phyloP scores from a whole-genome alignment of 2,797 vertebrate species.

The Ara ararauna region DNA sequence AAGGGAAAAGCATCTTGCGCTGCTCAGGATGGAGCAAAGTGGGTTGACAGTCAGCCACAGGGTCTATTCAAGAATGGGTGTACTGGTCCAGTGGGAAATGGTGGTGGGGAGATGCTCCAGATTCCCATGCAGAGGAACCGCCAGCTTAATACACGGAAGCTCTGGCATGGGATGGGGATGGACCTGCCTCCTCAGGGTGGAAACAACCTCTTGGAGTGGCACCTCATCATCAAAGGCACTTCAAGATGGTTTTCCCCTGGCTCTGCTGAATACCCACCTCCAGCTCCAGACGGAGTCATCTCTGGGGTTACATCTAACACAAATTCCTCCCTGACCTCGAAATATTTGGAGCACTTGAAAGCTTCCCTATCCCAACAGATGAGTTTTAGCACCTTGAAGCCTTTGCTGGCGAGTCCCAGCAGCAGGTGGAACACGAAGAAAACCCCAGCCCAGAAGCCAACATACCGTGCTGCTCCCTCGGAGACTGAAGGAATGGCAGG shows the following conservation, averaged over 20 bases:
- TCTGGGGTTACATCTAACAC: neutral
- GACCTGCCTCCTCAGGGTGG: neutral
- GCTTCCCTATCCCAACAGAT: neutral
- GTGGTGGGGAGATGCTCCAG: neutral
- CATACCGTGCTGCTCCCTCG: neutral
- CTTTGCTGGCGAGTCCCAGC: neutral
- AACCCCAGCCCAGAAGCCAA: neutral
- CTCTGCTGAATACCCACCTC: neutral
- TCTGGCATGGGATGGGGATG: neutral
- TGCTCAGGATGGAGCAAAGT: neutral
- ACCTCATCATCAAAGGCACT: neutral
- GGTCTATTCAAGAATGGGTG: neutral
- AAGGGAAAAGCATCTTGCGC: neutral
- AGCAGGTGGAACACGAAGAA: constrained; percentile 22
- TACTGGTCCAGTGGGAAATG: neutral
- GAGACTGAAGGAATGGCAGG: neutral
- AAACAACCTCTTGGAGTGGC: neutral
- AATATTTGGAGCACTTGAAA: neutral
- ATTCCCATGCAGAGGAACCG: fast-evolving
- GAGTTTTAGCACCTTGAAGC: neutral
- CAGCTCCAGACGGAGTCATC: neutral
- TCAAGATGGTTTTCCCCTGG: neutral
- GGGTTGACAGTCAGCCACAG: neutral
- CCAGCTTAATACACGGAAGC: neutral
- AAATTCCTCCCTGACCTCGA: neutral